Conservation (phyloP, 2,113 vertebrate genomes). For the Riparia riparia region DNA sequence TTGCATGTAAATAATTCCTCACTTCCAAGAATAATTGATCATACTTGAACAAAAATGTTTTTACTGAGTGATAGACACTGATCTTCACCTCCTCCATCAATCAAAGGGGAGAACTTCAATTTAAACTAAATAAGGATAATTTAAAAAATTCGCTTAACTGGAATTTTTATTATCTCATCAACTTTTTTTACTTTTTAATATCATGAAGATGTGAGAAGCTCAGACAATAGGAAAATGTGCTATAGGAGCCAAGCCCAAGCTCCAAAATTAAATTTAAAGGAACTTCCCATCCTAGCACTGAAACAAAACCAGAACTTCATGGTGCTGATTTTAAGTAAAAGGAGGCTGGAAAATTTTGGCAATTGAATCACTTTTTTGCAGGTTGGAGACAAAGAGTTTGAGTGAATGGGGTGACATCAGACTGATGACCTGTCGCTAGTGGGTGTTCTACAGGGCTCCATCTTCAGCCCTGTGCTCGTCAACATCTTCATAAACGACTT, state of each 20-base stretch:
- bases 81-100: background rate
- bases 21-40: conserved; percentile 7
- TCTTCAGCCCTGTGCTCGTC: background rate
- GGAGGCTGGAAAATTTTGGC: background rate
- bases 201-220: background rate
- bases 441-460: background rate
- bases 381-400: background rate
- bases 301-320: background rate
- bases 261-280: background rate
- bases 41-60: conserved; percentile 20
- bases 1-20: background rate
- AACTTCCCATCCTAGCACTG: background rate
- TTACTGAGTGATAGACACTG: background rate
- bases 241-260: background rate
- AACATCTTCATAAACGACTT: background rate
- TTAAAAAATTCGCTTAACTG: background rate
- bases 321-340: background rate
- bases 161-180: background rate
- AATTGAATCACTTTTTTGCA: background rate
- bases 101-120: background rate
- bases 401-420: background rate
- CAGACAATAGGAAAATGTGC: background rate
- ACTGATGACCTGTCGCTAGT: background rate
- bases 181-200: background rate
- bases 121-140: background rate